Conservation (phyloP, 1,140 invertebrate genomes). For the Macrocentrus cingulum region DNA sequence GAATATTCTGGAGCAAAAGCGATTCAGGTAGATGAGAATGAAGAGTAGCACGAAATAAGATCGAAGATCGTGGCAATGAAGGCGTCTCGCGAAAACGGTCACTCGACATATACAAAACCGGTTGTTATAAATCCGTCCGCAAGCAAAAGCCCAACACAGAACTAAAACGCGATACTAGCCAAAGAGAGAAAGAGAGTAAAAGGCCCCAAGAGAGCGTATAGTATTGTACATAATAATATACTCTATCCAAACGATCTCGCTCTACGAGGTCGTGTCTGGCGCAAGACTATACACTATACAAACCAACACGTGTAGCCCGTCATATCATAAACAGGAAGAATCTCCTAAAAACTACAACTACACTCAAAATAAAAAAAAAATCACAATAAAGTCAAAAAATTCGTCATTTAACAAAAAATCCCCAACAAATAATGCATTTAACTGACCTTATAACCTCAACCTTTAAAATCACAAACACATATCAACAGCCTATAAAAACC, state of each 20-base stretch:
- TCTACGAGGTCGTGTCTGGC: constrained; percentile 9
- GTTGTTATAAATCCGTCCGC: constrained; percentile 22
- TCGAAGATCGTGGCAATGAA: constrained; percentile 3
- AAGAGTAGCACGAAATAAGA: not conserved
- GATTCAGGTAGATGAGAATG: not conserved
- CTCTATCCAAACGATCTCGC: constrained; percentile 10
- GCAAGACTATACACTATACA: not conserved
- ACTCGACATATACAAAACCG: constrained; percentile 6
- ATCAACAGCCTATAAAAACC: no score
- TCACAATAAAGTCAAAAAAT: no score
- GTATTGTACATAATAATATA: constrained; percentile 18
- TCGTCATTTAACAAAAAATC: no score
- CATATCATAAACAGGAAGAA: constrained; percentile 2
- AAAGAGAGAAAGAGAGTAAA: constrained; percentile 1
- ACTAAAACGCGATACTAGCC: no score
- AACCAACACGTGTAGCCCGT: constrained; percentile 21
- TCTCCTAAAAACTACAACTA: no score
- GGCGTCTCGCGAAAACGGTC: not conserved
- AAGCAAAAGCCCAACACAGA: no score
- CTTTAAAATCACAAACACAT: no score
- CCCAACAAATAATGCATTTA: no score
- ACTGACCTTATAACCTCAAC: no score
- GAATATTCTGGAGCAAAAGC: not conserved
- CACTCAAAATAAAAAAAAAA: no score
- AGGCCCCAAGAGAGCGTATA: constrained; percentile 1